Base-by-base conservation (phyloP, 1,140 invertebrate genomes). In the Bilobella aurantiaca region DNA sequence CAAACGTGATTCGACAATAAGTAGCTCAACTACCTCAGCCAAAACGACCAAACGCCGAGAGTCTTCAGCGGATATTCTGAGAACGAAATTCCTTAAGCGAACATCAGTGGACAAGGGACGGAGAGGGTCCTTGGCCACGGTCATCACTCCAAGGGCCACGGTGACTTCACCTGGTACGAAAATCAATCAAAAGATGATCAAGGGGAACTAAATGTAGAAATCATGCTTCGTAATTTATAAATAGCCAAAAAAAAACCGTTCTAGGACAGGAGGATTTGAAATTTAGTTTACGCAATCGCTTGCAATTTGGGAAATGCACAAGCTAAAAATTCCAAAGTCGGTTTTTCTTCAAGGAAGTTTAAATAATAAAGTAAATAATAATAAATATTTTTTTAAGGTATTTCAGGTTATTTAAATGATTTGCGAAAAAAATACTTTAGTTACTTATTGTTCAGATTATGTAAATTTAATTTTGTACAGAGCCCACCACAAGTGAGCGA, bases 1-100 rank as follows among this genome's bases (percentile, higher is more conserved):
- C 29, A 65, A 73, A 58, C 70, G 74, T 49, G 75, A 76, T 49
- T 76, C 75, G 59, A 71, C 74, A 67, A 70, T 73, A 70, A 70
- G 58, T 62, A 63, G 66, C 37, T 60, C 66, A 34, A 37, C 60
- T 2, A 47, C 21, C 34, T 53, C 59, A 47, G 62, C 32, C 12
- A 53, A 53, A 37, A 61, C 64, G 65, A 73, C 68, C 66, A 73
- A 73, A 61, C 63, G 71, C 32, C 63, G 71, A 58, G 71, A 73
- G 58, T 70, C 68, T n/a, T 73, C 71, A 12, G 71, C 64, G 32
- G 71, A 73, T 37, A 59, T 73, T 34, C 64, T 70, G 37, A 72
- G 68, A 63, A 67, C 66, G 21, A 73, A 73, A 69, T 28, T 73
- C 31, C 59, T 66, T 3, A 31, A 66, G 28, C 70, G 66, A 67